These are phyloP conservation scores for Siniperca knerii DNA, from an alignment of 2,113 vertebrate genomes.

Conservation along the genomic window DNA sequence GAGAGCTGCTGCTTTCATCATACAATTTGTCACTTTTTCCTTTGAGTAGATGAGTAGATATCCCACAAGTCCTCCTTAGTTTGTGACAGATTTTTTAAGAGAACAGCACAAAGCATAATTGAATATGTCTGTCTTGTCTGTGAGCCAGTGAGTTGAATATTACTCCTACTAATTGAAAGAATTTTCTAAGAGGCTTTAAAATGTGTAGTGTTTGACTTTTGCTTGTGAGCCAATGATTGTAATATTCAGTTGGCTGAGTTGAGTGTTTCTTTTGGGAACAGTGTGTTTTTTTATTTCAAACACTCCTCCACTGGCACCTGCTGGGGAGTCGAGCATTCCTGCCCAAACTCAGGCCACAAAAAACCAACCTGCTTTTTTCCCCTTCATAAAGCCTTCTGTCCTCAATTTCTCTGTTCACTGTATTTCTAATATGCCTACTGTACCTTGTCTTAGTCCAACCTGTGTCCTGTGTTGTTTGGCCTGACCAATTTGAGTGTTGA, in stretches of 20 bases:
- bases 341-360: constrained; percentile 43
- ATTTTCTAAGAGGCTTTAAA: constrained; percentile 48
- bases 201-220: constrained; percentile 48
- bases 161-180: constrained; percentile 49
- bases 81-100: constrained; percentile 54
- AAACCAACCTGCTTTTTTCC: constrained; percentile 18
- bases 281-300: constrained; percentile 47
- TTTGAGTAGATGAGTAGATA: constrained; percentile 57
- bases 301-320: constrained; percentile 57
- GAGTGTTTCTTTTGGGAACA: constrained; percentile 42
- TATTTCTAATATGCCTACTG: constrained; percentile 25
- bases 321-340: constrained; percentile 48
- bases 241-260: constrained; percentile 60
- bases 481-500: constrained; percentile 25
- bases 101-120: constrained; percentile 51
- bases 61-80: constrained; percentile 55
- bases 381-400: constrained; percentile 44
- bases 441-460: constrained; percentile 21
- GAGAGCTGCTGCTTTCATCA: constrained; percentile 54
- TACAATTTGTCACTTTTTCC: constrained; percentile 58
- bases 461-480: constrained; percentile 27
- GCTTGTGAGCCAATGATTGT: constrained; percentile 35
- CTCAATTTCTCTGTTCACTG: constrained; percentile 31
- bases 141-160: constrained; percentile 58
- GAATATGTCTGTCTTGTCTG: constrained; percentile 44